A percentile compares a stretch with the other conserved stretches of the same genome.
These are phyloP conservation scores for Ditylenchus weischeri DNA, from an alignment of 2,888 invertebrate genomes.

Conservation along the genomic window DNA sequence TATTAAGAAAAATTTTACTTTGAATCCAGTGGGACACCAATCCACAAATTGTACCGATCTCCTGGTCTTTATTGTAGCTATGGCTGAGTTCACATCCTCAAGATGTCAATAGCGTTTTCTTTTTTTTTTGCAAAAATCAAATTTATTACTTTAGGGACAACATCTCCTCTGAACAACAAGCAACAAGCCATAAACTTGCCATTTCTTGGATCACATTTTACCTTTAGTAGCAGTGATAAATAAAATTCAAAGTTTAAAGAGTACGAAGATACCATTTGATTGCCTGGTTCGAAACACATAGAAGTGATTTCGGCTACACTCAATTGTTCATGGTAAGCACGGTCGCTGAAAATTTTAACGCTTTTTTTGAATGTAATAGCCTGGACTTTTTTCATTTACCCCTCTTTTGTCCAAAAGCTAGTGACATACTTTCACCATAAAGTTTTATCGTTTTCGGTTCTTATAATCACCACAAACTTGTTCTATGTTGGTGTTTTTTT, in stretches of 20 bases:
- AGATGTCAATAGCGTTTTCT: neutral
- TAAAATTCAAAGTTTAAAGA: no score
- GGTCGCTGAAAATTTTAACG: constrained; percentile 34
- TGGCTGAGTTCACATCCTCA: constrained; percentile 58
- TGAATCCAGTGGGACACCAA: constrained; percentile 39
- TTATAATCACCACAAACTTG: no score
- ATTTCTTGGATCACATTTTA: constrained; percentile 75
- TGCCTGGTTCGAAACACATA: constrained; percentile 78
- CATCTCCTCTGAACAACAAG: constrained; percentile 88
- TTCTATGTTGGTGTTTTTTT: no score
- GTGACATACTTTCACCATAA: no score
- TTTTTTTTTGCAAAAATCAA: neutral
- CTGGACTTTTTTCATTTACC: no score
- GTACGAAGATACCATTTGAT: constrained; percentile 71
- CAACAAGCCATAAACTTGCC: constrained; percentile 75
- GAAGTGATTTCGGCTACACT: constrained; percentile 81
- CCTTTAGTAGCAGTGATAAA: no score
- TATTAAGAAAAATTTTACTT: neutral
- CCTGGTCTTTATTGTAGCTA: constrained; percentile 57
- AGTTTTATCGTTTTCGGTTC: no score
- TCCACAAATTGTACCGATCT: constrained; percentile 70
- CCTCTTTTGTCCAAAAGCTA: no score
- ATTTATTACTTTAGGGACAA: constrained; percentile 71
- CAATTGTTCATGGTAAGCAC: constrained; percentile 58
- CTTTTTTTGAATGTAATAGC: no score